A percentile compares a stretch with the other conserved stretches of the same genome.
Conservation (phyloP, 2,113 vertebrate species). For the Sphyrna mokarran region DNA sequence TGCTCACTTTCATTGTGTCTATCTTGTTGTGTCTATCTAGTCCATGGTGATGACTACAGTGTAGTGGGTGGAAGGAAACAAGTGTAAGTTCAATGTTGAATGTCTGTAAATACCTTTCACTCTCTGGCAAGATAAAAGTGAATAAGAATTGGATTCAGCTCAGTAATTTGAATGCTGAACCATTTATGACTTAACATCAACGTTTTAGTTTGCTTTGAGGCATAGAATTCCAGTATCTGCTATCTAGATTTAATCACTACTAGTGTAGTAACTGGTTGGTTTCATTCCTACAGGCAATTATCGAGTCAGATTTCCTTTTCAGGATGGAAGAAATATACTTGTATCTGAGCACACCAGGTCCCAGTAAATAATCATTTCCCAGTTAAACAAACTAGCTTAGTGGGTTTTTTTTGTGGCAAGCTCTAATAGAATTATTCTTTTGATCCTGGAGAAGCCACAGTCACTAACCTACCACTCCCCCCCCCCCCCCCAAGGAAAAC, state of each 20-base stretch:
- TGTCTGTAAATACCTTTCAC: neutral
- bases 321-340: neutral
- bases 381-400: neutral
- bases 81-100: neutral
- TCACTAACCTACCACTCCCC: neutral
- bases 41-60: neutral
- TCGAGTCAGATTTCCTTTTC: neutral
- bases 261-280: neutral
- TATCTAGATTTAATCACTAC: neutral
- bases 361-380: neutral
- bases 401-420: neutral
- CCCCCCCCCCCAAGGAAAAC: neutral
- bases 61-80: neutral
- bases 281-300: neutral
- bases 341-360: neutral
- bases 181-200: conserved; percentile 2
- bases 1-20: neutral
- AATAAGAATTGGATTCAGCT: neutral
- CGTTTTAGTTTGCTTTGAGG: neutral
- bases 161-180: neutral
- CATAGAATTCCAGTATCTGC: neutral
- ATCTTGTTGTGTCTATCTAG: too few species aligned
- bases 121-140: neutral
- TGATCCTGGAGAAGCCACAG: neutral
- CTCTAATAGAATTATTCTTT: neutral